Percentiles rank a stretch among this genome's conserved stretches.
Conservation (phyloP, 2,888 invertebrate genomes). For the Hydraecia micacea region DNA sequence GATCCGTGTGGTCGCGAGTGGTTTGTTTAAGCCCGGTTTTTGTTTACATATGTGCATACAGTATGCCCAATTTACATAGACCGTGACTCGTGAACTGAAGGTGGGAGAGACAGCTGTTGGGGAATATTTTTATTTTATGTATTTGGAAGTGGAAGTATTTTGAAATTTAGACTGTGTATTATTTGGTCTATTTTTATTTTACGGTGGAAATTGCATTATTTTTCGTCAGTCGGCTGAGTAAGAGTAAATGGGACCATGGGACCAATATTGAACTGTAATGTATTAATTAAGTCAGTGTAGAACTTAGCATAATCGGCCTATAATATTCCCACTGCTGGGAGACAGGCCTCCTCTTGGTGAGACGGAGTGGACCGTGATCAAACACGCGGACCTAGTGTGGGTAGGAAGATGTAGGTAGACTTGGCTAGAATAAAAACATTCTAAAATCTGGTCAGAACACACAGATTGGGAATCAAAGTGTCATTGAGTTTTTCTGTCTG, state of each 20-base stretch:
- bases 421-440: not conserved
- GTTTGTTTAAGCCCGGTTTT: constrained; percentile 57
- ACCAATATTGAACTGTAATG: not conserved
- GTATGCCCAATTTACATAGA: constrained; percentile 62
- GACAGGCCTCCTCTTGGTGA: no score
- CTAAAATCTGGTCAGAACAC: not conserved
- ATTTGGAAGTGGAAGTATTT: not conserved
- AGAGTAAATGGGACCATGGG: no score
- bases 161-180: not conserved
- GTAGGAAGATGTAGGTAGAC: no score
- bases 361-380: no score
- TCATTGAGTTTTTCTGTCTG: not conserved
- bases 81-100: constrained; percentile 26
- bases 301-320: no score
- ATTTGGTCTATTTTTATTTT: not conserved
- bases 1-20: constrained; percentile 60
- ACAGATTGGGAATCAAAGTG: no score
- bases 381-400: no score
- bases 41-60: constrained; percentile 64
- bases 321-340: no score
- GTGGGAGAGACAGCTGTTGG: not conserved
- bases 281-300: not conserved
- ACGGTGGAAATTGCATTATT: not conserved
- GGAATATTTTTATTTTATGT: constrained; percentile 5
- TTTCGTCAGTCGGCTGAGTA: not conserved